phyloP scores from a whole-genome alignment of 2,888 invertebrate genomes.

The Sinodicranocentrus sp. region DNA sequence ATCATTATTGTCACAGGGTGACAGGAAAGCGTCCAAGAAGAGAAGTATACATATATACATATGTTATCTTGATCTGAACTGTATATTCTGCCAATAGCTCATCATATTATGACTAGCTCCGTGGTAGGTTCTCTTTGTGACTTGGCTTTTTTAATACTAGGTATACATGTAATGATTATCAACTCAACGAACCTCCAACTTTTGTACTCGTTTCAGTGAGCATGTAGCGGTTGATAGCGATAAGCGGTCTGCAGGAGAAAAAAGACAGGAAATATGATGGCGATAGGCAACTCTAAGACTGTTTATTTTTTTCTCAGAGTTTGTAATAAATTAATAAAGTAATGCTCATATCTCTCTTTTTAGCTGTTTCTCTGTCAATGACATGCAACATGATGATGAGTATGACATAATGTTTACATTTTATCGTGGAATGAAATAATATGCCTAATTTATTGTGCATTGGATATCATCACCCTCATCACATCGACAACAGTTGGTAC shows the following conservation, averaged over 20 bases:
- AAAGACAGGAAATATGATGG: constrained; percentile 54
- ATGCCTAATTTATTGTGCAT: constrained; percentile 46
- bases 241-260: constrained; percentile 31
- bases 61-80: too few relatives aligned
- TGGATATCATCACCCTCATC: not conserved
- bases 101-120: too few relatives aligned
- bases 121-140: too few relatives aligned
- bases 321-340: constrained; percentile 26
- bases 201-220: constrained; percentile 5
- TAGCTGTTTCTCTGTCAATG: constrained; percentile 11
- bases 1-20: too few relatives aligned
- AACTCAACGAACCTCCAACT: not conserved
- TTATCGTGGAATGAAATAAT: constrained; percentile 32
- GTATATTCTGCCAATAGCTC: too few relatives aligned
- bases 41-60: too few relatives aligned
- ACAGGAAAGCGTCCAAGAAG: too few relatives aligned
- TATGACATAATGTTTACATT: constrained; percentile 44
- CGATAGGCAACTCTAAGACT: constrained; percentile 35
- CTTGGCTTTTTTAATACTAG: too few relatives aligned
- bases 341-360: not conserved
- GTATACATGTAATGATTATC: too few relatives aligned
- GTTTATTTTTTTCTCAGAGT: constrained; percentile 26
- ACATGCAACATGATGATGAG: not conserved
- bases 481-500: not conserved
- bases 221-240: constrained; percentile 52